These are phyloP conservation scores for Oceanodroma tethys DNA, from an alignment of 2,113 vertebrate genomes.

Conservation along the genomic window DNA sequence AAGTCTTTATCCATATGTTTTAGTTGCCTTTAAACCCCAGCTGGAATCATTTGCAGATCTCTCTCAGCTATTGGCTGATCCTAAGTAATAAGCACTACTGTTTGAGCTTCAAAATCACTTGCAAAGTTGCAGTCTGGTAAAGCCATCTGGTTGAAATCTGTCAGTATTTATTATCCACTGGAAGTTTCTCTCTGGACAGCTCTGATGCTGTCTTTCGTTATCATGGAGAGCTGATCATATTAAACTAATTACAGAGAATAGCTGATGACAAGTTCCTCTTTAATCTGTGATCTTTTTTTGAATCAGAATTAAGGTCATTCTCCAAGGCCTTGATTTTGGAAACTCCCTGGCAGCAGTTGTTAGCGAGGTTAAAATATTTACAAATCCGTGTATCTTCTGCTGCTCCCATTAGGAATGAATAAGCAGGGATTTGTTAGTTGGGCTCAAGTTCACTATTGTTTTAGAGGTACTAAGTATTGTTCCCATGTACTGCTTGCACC, in stretches of 20 bases:
- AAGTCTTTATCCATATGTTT: constrained; percentile 48
- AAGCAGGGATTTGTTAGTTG: constrained; percentile 29
- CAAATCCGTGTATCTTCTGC: neutral
- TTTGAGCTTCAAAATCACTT: constrained; percentile 41
- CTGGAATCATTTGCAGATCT: constrained; percentile 5
- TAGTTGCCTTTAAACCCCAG: constrained; percentile 16
- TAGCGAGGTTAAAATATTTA: constrained; percentile 60
- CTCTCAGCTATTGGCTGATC: neutral
- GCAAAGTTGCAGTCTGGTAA: constrained; percentile 26
- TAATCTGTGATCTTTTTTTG: constrained; percentile 21
- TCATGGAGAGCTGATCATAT: constrained; percentile 58
- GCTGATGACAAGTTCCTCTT: constrained; percentile 57
- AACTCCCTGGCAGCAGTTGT: constrained; percentile 50
- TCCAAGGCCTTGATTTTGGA: constrained; percentile 27
- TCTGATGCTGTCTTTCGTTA: constrained; percentile 51
- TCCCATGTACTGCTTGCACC: constrained; percentile 2
- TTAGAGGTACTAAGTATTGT: constrained; percentile 11
- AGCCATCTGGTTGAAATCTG: constrained; percentile 64
- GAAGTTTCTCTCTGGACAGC: constrained; percentile 23
- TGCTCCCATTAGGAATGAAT: constrained; percentile 4
- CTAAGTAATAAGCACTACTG: constrained; percentile 38
- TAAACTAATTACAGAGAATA: constrained; percentile 64
- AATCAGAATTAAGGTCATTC: constrained; percentile 36
- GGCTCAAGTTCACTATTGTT: constrained; percentile 15
- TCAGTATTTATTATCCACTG: constrained; percentile 60